Evolutionary conservation across 1,140 invertebrate species (phyloP), one percentile per base, ranked within the genome.

Genomic region (Pachyrhynchus sulphureomaculatus): DNA sequence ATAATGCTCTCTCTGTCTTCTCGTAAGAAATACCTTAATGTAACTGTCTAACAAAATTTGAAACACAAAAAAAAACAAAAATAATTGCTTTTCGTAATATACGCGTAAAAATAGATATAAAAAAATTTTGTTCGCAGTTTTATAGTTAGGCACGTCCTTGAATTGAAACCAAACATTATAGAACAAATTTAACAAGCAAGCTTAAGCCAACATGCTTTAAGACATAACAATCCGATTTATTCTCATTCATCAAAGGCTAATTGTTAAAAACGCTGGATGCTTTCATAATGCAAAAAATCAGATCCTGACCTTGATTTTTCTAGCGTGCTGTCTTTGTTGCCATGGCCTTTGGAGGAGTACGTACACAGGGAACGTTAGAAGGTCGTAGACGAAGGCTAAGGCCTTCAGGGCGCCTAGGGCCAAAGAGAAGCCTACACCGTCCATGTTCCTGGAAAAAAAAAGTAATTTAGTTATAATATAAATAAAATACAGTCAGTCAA

Each of bases 341-440:
- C 94, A 96, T 52, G 95, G 95, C 67, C 87, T 82, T 75, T 96
- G 92, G 48, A 94, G 77, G 24, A 95, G 78, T 65, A 93, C 83
- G 78, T 96, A 96, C 0, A 95, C 81, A 33, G 93, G 92, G 76
- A 93, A 91, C 42, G 93, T 95, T 67, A 96, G 78, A 63, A 96
- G 81, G 77, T 96, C 94, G 79, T 90, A 96, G 52, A 95, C 81
- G 71, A 92, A 88, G 54, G 88, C 85, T 47, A 92, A 77, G 17
- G 86, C 86, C 74, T 87, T 89, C 64, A 93, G 85, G 51, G 89
- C 86, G 36, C 82, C 82, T 67, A 92, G 81, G 61, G 87, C 86
- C 65, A 86, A 81, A 65, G 83, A 85, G 67, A 91, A 83, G 86
- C 89, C 91, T 71, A 90, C 83, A 68, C 85, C 86, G 70, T 90